Evolutionary conservation across 2,797 vertebrate genomes (phyloP), one percentile per base, ranked within the genome.

Genomic region (Anableps anableps): DNA sequence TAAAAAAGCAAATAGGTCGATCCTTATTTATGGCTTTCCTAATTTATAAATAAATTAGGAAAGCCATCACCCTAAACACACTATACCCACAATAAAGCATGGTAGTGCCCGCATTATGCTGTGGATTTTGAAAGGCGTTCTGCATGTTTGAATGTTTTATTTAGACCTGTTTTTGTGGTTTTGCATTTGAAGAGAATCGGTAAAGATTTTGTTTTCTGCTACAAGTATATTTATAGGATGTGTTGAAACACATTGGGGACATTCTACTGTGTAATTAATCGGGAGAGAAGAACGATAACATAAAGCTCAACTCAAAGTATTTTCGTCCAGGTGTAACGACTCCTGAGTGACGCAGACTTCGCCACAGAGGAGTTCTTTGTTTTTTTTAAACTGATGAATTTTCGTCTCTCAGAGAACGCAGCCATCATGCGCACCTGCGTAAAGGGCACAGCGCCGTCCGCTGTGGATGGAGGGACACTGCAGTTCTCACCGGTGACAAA

Each of bases 401-500:
- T n/a, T 71, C 78, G 76, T 76, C 84, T 83, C 77, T 86, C 77
- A 62, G 89, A 78, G 85, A 86, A 79, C 26, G 66, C 84, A 29
- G 48, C 73, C 83, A 71, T 83, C 85, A 86, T 83, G 91, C 90
- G 92, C 93, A 92, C 93, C 92, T 93, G 91, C 88, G 82, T 85
- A 60, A 74, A 82, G 34, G 82, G 66, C 82, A 43, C 83, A 72
- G 60, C 86, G 64, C 84, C 66, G 87, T 85, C 81, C 91, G 83
- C 38, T 43, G 36, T 68, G 74, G 80, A 75, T 68, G 80, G 64
- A 86, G 88, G 91, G 87, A 81, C 83, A 38, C 83, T 74, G 55
- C 83, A 82, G 78, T 88, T 88, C 38, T 72, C 53, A 70, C 82
- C 75, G 87, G 89, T 83, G 82, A 83, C 88, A 85, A 91, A 91